These are phyloP conservation scores for Sternarchorhynchus goeldii DNA, from an alignment of 2,797 vertebrate genomes.

Conservation along the genomic window DNA sequence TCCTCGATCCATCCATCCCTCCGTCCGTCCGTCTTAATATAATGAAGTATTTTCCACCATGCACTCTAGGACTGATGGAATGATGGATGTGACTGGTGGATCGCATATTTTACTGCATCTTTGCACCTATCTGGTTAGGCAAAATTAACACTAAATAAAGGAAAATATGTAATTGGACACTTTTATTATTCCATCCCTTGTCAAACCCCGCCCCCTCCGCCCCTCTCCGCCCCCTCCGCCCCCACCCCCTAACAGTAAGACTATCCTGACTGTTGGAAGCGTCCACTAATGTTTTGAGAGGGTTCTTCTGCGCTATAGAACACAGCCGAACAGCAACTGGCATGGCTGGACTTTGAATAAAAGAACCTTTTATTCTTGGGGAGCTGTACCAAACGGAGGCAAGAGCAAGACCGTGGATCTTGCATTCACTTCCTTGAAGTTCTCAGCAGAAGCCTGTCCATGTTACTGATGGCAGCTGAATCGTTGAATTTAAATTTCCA, in stretches of 20 bases:
- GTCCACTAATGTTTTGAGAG: conserved; percentile 29
- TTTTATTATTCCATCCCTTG: no score
- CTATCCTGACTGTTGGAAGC: conserved; percentile 17
- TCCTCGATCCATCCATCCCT: no score
- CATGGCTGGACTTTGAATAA: conserved; percentile 25
- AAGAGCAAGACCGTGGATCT: background rate
- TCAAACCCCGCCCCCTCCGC: no score
- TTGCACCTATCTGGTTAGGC: no score
- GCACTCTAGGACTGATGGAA: background rate
- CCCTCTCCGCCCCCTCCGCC: no score
- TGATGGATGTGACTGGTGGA: background rate
- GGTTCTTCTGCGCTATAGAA: conserved; percentile 29
- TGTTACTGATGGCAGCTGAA: no score
- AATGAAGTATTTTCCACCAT: background rate
- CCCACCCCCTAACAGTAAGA: no score
- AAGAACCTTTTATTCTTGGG: background rate
- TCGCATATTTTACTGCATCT: no score
- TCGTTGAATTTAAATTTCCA: no score
- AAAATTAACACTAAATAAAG: no score
- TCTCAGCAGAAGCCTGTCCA: background rate
- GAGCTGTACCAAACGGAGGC: background rate
- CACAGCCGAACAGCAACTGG: conserved; percentile 25
- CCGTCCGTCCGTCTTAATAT: background rate
- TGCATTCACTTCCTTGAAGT: background rate
- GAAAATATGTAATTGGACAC: no score